Evolutionary conservation across 2,113 vertebrate genomes (phyloP).

Genomic region (Condylura cristata): DNA sequence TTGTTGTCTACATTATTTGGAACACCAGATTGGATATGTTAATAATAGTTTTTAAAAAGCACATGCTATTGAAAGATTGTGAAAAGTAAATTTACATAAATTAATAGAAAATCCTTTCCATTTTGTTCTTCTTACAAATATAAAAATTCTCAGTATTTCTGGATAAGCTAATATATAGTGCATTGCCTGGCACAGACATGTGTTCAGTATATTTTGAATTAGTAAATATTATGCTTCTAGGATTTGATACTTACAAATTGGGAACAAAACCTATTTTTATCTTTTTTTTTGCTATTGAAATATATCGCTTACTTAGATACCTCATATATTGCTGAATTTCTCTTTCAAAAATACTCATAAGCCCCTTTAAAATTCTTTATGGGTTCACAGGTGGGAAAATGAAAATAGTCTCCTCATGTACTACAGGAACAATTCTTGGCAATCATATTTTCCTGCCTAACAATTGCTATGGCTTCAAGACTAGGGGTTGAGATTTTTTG

Average conservation of each 20-base stretch:
- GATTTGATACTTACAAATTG: neutral
- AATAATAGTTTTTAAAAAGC: conserved; percentile 72
- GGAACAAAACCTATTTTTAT: neutral
- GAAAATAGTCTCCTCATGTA: neutral
- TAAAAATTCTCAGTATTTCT: neutral
- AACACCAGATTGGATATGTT: conserved; percentile 69
- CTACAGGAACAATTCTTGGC: neutral
- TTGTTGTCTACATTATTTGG: conserved; percentile 68
- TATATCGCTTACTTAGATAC: neutral
- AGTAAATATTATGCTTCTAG: neutral
- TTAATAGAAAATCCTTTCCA: neutral
- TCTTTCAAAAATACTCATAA: neutral
- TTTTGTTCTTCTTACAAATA: neutral
- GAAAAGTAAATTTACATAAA: conserved; percentile 53
- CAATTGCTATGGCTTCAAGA: neutral
- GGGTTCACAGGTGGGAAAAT: neutral
- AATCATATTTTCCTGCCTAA: neutral
- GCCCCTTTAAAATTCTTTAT: neutral
- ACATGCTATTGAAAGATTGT: conserved; percentile 28
- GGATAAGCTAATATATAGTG: neutral
- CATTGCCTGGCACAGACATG: neutral
- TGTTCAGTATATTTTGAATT: neutral
- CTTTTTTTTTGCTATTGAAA: neutral
- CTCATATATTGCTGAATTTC: neutral
- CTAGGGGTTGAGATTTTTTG: neutral